Evolutionary conservation across 2,797 vertebrate species (phyloP).

Genomic region (Perdix hodgsoniae): DNA sequence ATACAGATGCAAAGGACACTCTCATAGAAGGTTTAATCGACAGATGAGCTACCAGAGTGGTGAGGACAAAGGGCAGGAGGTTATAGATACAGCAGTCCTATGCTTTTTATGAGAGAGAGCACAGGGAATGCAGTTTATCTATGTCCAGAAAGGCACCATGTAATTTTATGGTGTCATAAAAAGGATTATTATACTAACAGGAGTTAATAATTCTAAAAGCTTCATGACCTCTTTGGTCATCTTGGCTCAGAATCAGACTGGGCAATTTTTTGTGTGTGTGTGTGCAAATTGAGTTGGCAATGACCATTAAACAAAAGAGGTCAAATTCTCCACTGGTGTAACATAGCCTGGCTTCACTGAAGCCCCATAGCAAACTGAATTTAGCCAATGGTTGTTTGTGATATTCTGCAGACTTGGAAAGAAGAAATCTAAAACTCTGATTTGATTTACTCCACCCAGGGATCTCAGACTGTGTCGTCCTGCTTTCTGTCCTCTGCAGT

Average conservation of each 20-base stretch:
- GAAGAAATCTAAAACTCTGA: slow-evolving; percentile 3
- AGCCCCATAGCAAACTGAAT: background rate
- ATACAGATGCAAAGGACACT: background rate
- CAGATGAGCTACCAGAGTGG: background rate
- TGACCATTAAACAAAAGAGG: background rate
- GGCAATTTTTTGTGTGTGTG: background rate
- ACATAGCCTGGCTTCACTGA: background rate
- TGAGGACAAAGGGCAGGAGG: background rate
- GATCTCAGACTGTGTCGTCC: slow-evolving; percentile 32
- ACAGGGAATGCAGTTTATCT: slow-evolving; percentile 23
- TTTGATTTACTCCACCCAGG: slow-evolving; percentile 25
- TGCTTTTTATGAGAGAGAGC: background rate
- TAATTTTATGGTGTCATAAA: slow-evolving; percentile 67
- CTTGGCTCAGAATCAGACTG: slow-evolving; percentile 56
- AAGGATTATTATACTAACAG: slow-evolving; percentile 67
- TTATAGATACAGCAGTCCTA: background rate
- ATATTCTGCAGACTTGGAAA: background rate
- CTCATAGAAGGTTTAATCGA: background rate
- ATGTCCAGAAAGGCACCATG: slow-evolving; percentile 45
- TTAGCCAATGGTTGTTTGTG: background rate
- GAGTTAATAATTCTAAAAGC: slow-evolving; percentile 64
- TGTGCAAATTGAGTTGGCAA: background rate
- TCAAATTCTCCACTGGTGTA: background rate
- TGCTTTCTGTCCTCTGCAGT: slow-evolving; percentile 59
- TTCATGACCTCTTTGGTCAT: slow-evolving; percentile 61